Conservation (phyloP, 2,797 vertebrate genomes). For the Manis javanica region DNA sequence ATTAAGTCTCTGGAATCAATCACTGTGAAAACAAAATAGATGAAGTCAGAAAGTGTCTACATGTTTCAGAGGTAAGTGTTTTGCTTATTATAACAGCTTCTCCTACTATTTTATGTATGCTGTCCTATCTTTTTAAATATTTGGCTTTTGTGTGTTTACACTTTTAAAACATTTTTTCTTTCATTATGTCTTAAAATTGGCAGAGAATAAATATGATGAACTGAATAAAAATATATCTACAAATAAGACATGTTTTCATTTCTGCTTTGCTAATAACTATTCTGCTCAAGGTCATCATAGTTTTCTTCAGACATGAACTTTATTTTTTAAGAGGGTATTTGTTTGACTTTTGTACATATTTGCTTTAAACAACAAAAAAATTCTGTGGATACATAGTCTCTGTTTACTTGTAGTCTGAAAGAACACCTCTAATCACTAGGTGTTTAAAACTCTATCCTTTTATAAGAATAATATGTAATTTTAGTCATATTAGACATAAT, state of each 20-base stretch:
- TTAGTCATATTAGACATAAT: not conserved
- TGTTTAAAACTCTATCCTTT: conserved; percentile 36
- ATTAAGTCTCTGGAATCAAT: not conserved
- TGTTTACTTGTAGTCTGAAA: conserved; percentile 35
- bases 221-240: not conserved
- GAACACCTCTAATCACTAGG: not conserved
- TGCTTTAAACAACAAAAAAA: conserved; percentile 51
- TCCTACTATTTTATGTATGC: not conserved
- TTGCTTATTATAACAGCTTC: not conserved
- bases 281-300: not conserved
- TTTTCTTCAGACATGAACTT: conserved; percentile 41
- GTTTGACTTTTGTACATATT: conserved; percentile 53
- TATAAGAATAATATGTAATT: not conserved
- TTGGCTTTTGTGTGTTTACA: not conserved
- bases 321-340: conserved; percentile 20
- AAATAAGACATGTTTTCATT: conserved; percentile 26
- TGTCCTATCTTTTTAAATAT: not conserved
- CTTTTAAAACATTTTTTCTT: conserved; percentile 31
- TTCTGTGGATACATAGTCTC: not conserved
- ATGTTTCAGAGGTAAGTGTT: conserved; percentile 1
- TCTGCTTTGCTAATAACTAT: conserved; percentile 9
- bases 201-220: not conserved
- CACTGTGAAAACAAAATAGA: not conserved
- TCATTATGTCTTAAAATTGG: not conserved
- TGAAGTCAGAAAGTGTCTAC: not conserved